Evolutionary conservation across 2,797 vertebrate genomes (phyloP), one percentile per base, ranked within the genome.

Genomic region (Antennarius maculatus): DNA sequence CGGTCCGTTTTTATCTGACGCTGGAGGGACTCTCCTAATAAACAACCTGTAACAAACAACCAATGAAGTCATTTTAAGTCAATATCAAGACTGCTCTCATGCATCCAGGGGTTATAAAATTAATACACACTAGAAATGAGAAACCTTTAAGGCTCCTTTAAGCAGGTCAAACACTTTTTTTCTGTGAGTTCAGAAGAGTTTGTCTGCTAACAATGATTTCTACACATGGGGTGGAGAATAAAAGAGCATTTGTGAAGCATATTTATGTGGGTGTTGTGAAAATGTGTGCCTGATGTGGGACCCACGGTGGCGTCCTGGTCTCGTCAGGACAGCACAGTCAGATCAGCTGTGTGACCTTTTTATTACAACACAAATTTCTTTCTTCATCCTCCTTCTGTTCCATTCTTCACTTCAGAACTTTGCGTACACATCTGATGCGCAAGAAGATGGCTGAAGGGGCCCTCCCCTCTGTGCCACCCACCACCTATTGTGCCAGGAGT

Each of bases 401-500:
- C 37, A 8, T 39, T 11, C 10, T 14, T 54, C 61, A 4, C 29
- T 13, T 42, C 15, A 28, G 31, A 48, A n/a, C n/a, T 41, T 42
- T 39, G 9, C 10, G 37, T 10, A 39, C 37, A 5, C 46, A 7
- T 34, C 66, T 3, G 0, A 49, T 59, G 61, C 76, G 60, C 68
- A 76, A 86, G 84, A 86, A 77, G 81, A 31, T 43, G 71, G 69
- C 78, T 80, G 47, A 10, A 5, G 17, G 28, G 81, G 79, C 86
- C 83, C 67, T 5, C 31, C 31, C 5, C 57, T 69, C 58, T 65
- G 67, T 81, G 84, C 81, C 83, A 86, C 67, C 58, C 68, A 63
- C 84, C 85, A 82, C 74, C 75, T 75, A 75, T 54, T 2, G 76
- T 78, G 81, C 77, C 84, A 76, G 63, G 78, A 75, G 74, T 84